A percentile compares a stretch with the other conserved stretches of the same genome.
Evolutionary conservation across 1,140 invertebrate species (phyloP).

Genomic region (Lethrus apterus): DNA sequence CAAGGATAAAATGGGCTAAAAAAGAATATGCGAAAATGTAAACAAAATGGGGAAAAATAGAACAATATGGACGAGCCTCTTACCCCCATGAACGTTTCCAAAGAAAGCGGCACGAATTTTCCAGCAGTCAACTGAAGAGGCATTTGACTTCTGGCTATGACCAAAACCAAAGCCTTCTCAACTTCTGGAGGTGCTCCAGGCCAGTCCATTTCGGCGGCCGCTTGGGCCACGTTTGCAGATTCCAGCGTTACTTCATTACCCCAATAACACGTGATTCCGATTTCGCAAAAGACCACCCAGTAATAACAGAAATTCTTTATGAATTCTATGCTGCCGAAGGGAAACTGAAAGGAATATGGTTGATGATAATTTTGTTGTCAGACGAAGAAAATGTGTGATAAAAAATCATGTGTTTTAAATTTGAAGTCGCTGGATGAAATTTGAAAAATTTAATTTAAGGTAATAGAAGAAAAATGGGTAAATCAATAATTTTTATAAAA

Average conservation of each 20-base stretch:
- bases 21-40: too few relatives aligned
- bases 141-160: slow-evolving; percentile 37
- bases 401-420: background rate
- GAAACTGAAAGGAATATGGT: slow-evolving; percentile 9
- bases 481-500: too few relatives aligned
- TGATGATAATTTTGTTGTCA: too few relatives aligned
- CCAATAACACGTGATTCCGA: slow-evolving; percentile 14
- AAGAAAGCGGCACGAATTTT: slow-evolving; percentile 39
- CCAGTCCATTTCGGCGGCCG: slow-evolving; percentile 38
- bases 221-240: slow-evolving; percentile 34
- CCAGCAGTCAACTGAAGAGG: slow-evolving; percentile 39
- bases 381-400: too few relatives aligned
- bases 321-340: slow-evolving; percentile 11
- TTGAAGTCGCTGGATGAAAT: too few relatives aligned
- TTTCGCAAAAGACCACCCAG: slow-evolving; percentile 6
- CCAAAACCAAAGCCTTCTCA: slow-evolving; percentile 33
- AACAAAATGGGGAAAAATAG: too few relatives aligned
- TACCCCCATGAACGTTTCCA: slow-evolving; percentile 41
- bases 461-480: too few relatives aligned
- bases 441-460: too few relatives aligned
- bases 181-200: slow-evolving; percentile 28
- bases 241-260: slow-evolving; percentile 19
- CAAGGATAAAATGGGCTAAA: too few relatives aligned
- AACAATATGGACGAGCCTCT: too few relatives aligned
- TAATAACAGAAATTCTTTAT: slow-evolving; percentile 14